Conservation (phyloP, 2,888 invertebrate genomes). For the Ernsta delagoae region DNA sequence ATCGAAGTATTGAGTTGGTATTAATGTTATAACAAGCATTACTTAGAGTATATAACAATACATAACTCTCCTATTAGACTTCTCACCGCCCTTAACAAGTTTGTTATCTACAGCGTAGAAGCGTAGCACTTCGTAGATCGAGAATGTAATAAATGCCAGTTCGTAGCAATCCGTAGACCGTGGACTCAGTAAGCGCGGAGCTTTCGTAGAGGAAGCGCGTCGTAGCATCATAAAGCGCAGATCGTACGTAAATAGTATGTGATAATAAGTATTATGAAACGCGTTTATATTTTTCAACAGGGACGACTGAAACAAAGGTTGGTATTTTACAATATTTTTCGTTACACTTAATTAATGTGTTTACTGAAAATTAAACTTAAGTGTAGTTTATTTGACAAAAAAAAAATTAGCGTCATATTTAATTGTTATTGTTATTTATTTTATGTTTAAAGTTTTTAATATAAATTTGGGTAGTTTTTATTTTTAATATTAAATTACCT, state of each 20-base stretch:
- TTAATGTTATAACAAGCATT: too few relatives aligned
- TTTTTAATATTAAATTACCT: too few relatives aligned
- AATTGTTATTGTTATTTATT: too few relatives aligned
- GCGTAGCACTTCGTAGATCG: constrained; percentile 24
- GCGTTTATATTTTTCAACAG: constrained; percentile 34
- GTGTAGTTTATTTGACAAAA: too few relatives aligned
- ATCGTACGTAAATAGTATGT: constrained; percentile 38
- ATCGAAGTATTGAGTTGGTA: too few relatives aligned
- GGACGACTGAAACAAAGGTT: constrained; percentile 26
- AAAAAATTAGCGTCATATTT: too few relatives aligned
- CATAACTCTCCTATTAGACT: not conserved
- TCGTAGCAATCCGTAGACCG: constrained; percentile 19
- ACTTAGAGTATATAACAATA: too few relatives aligned
- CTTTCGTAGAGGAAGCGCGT: constrained; percentile 41
- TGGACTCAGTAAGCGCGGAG: constrained; percentile 41
- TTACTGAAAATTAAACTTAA: too few relatives aligned
- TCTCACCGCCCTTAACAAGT: not conserved
- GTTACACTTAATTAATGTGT: too few relatives aligned
- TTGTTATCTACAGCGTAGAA: constrained; percentile 13
- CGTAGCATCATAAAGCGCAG: constrained; percentile 6
- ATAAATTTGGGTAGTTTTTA: too few relatives aligned
- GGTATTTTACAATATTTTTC: too few relatives aligned
- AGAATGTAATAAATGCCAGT: constrained; percentile 11
- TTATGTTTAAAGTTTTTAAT: too few relatives aligned
- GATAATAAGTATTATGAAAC: constrained; percentile 42